Evolutionary conservation across 2,113 vertebrate genomes (phyloP).

Genomic region (Puma concolor): DNA sequence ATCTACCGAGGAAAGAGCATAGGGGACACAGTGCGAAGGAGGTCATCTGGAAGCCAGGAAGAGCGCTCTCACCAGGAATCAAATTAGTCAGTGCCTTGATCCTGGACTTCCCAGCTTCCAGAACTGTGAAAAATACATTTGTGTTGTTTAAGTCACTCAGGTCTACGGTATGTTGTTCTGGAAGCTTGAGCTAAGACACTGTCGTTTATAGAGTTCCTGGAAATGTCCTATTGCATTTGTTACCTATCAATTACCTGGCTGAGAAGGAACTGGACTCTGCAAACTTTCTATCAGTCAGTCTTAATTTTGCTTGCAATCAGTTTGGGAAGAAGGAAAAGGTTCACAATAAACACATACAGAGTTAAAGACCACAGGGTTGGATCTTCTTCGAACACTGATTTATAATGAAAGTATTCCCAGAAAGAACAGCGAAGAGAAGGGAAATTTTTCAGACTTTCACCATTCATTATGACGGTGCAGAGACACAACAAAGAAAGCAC

Average conservation of each 20-base stretch:
- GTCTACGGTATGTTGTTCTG: neutral
- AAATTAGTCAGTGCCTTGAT: neutral
- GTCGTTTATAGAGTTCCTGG: neutral
- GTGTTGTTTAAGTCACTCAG: neutral
- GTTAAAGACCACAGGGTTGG: neutral
- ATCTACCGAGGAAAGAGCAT: neutral
- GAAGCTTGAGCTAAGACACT: neutral
- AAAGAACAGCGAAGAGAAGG: neutral
- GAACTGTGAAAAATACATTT: neutral
- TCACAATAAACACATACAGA: neutral
- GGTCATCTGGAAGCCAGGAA: neutral
- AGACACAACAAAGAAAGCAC: neutral
- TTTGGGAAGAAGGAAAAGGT: neutral
- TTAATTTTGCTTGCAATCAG: neutral
- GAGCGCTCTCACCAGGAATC: neutral
- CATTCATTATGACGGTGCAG: neutral
- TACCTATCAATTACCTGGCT: neutral
- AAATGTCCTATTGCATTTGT: neutral
- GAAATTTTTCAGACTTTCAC: neutral
- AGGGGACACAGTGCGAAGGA: neutral
- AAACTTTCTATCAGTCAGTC: neutral
- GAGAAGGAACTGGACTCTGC: neutral
- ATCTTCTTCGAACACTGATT: neutral
- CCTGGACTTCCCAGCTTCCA: neutral
- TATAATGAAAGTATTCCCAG: neutral